Evolutionary conservation across 1,140 invertebrate genomes (phyloP).

Genomic region (Sitophilus oryzae): DNA sequence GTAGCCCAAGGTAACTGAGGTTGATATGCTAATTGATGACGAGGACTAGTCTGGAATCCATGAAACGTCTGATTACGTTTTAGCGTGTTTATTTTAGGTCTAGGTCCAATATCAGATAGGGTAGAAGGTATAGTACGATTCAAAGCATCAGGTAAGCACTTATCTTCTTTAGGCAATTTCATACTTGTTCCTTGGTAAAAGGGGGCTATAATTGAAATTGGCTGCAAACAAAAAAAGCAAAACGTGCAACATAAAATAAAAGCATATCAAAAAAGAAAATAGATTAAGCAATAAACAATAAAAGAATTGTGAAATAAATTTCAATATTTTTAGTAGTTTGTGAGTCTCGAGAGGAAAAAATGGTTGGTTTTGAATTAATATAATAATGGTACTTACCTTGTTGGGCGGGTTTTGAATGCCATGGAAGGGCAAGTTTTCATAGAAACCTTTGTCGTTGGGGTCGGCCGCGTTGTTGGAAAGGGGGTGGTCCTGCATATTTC

Average conservation of each 20-base stretch:
- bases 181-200: conserved; percentile 33
- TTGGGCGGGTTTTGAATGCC: conserved; percentile 83
- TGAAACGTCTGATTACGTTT: conserved; percentile 42
- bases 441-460: conserved; percentile 63
- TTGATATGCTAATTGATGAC: background rate
- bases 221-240: conserved; percentile 38
- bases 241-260: conserved; percentile 38
- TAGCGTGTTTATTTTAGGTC: conserved; percentile 17
- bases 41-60: conserved; percentile 35
- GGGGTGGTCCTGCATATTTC: conserved; percentile 30
- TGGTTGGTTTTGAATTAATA: no score
- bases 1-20: conserved; percentile 20
- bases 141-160: background rate
- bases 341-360: no score
- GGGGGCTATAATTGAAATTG: conserved; percentile 43
- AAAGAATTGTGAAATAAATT: background rate
- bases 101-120: conserved; percentile 1
- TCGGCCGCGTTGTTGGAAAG: conserved; percentile 40
- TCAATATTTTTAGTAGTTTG: no score
- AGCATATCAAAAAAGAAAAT: conserved; percentile 3
- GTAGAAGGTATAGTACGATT: conserved; percentile 8
- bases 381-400: conserved; percentile 60
- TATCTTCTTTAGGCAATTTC: background rate
- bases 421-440: conserved; percentile 91
- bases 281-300: background rate